Evolutionary conservation across 2,888 invertebrate species (phyloP).

Genomic region (Drosophila mulleri): DNA sequence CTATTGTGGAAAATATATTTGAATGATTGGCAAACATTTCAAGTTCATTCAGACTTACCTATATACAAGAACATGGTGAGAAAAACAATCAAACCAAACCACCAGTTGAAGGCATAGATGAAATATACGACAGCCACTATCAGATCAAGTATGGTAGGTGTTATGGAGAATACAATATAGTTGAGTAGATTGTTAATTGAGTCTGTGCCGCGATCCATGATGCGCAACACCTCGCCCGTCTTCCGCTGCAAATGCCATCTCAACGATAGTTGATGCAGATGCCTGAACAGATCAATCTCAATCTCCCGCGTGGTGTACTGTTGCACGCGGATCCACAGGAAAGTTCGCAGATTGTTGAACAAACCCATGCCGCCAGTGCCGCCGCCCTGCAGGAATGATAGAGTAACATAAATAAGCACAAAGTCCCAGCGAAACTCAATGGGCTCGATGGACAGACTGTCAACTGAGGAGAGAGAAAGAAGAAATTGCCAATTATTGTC

Average conservation of each 20-base stretch:
- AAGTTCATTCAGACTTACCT: slow-evolving; percentile 87
- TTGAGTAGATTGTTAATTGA: slow-evolving; percentile 97
- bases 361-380: slow-evolving; percentile 97
- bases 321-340: slow-evolving; percentile 97
- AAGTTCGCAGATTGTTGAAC: slow-evolving; percentile 95
- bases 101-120: slow-evolving; percentile 93
- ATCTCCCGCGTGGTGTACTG: slow-evolving; percentile 97
- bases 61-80: slow-evolving; percentile 96
- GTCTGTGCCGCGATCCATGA: slow-evolving; percentile 99
- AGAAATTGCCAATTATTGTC: slow-evolving; percentile 14
- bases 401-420: slow-evolving; percentile 92
- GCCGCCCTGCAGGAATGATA: slow-evolving; percentile 98
- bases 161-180: slow-evolving; percentile 96
- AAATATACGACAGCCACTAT: slow-evolving; percentile 96
- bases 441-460: slow-evolving; percentile 89
- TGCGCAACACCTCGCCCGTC: slow-evolving; percentile 97
- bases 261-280: slow-evolving; percentile 95
- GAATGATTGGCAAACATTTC: not conserved
- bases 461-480: slow-evolving; percentile 87
- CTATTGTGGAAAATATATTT: slow-evolving; percentile 74
- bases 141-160: slow-evolving; percentile 97
- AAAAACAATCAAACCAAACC: slow-evolving; percentile 98
- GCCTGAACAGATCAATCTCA: slow-evolving; percentile 93
- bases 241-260: slow-evolving; percentile 98
- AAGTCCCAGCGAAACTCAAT: slow-evolving; percentile 94